These are phyloP conservation scores for Tortrix viridana DNA, from an alignment of 2,888 invertebrate species.

Conservation along the genomic window DNA sequence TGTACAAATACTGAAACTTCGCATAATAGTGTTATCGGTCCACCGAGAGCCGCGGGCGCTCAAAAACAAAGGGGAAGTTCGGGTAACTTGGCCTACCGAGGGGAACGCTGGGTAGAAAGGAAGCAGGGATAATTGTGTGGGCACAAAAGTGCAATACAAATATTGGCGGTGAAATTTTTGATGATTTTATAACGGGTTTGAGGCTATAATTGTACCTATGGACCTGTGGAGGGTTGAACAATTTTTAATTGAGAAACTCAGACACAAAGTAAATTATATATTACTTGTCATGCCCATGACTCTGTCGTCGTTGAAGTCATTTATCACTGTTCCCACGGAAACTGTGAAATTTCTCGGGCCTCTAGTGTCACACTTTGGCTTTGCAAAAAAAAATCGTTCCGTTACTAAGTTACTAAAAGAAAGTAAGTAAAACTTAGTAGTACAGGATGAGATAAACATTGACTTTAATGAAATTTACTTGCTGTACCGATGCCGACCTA, in stretches of 20 bases:
- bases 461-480: too few species aligned
- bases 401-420: too few species aligned
- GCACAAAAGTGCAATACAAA: slow-evolving; percentile 30
- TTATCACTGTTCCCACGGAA: too few species aligned
- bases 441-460: too few species aligned
- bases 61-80: slow-evolving; percentile 31
- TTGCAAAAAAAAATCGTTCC: too few species aligned
- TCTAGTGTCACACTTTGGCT: too few species aligned
- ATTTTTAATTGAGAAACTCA: background rate
- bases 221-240: background rate
- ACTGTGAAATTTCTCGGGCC: too few species aligned
- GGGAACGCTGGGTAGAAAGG: slow-evolving; percentile 15
- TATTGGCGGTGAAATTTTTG: slow-evolving; percentile 26
- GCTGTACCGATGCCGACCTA: too few species aligned
- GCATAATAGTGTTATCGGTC: slow-evolving; percentile 35
- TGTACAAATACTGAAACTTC: slow-evolving; percentile 24
- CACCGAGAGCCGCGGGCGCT: slow-evolving; percentile 25
- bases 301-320: too few species aligned
- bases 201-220: background rate
- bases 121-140: slow-evolving; percentile 5
- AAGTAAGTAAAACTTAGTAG: too few species aligned
- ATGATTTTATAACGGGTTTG: slow-evolving; percentile 27
- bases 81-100: slow-evolving; percentile 20
- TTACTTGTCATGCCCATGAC: too few species aligned
- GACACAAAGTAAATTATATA: too few species aligned